phyloP scores from a whole-genome alignment of 2,888 invertebrate species.

The Furcula furcula region DNA sequence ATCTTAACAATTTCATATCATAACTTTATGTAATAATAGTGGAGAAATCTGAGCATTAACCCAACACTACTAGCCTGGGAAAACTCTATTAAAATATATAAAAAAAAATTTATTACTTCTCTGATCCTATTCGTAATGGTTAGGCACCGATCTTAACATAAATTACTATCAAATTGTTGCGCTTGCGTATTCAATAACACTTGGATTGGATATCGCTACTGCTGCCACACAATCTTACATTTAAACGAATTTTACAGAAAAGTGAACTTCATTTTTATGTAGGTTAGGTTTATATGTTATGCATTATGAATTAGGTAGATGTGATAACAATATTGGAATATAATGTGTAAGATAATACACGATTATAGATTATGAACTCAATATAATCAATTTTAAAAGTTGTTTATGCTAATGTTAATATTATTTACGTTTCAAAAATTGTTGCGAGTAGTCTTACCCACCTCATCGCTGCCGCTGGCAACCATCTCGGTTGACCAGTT shows the following conservation, averaged over 20 bases:
- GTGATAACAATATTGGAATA: conserved; percentile 41
- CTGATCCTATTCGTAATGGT: conserved; percentile 48
- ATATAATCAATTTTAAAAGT: conserved; percentile 41
- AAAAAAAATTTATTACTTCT: conserved; percentile 37
- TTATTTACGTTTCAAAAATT: conserved; percentile 32
- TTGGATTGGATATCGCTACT: conserved; percentile 51
- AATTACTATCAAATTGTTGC: conserved; percentile 51
- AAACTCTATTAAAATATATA: conserved; percentile 29
- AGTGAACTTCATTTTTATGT: not conserved
- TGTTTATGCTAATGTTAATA: conserved; percentile 30
- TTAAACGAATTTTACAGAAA: not conserved
- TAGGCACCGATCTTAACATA: conserved; percentile 44
- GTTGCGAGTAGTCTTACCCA: conserved; percentile 26
- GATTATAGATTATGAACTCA: conserved; percentile 42
- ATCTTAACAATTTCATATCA: no score
- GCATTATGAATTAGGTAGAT: conserved; percentile 4
- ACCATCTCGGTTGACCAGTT: no score
- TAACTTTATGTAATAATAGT: no score
- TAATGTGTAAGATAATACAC: conserved; percentile 49
- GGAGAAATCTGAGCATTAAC: conserved; percentile 1
- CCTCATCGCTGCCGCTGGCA: no score
- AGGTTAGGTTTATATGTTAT: not conserved
- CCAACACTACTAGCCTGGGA: conserved; percentile 8
- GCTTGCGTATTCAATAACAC: conserved; percentile 37
- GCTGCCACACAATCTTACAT: conserved; percentile 18